Evolutionary conservation across 1,140 invertebrate genomes (phyloP), one percentile per base, ranked within the genome.

Genomic region (Nomia melanderi): DNA sequence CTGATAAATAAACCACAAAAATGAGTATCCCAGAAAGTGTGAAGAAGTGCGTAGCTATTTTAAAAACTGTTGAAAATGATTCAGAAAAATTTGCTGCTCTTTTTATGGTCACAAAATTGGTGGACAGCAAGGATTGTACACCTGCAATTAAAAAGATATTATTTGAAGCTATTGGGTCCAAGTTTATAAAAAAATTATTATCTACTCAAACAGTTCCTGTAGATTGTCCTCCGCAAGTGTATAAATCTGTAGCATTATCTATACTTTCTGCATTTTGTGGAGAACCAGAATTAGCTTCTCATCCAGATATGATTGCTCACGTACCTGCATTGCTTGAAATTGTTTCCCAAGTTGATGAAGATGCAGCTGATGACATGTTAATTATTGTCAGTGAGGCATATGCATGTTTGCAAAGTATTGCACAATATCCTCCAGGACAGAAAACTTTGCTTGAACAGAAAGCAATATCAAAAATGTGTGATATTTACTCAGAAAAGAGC

Each of bases 41-140:
- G 59, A 95, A 96, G 89, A 97, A 97, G 92, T 97, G 96, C 90
- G 94, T 96, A 62, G 93, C 94, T 27, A 95, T 97, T 69, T 90
- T 98, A 69, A 95, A 96, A 88, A 93, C 94, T 84, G 96, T 97
- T 1, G 94, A 94, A 72, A 96, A 94, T 84, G 97, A 98, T 90
- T 98, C 96, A 0, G 97, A 98, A 92, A 98, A 97, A 91, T 97
- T 98, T 91, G 97, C 97, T 9, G 96, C 95, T 0, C 92, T 98
- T 2, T 97, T 98, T 88, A 96, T 98, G 95, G 96, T 98, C 33
- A 97, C 97, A 0, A 98, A 98, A 90, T 87, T 97, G 63, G 94
- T 97, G 9, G 96, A 97, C 89, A 95, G 94, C 69, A 96, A 96
- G 86, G 95, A 97, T 81, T 96, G 96, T 86, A 95, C 94, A 74